Conservation (phyloP, 1,140 invertebrate genomes). For the Drosophila obscura region DNA sequence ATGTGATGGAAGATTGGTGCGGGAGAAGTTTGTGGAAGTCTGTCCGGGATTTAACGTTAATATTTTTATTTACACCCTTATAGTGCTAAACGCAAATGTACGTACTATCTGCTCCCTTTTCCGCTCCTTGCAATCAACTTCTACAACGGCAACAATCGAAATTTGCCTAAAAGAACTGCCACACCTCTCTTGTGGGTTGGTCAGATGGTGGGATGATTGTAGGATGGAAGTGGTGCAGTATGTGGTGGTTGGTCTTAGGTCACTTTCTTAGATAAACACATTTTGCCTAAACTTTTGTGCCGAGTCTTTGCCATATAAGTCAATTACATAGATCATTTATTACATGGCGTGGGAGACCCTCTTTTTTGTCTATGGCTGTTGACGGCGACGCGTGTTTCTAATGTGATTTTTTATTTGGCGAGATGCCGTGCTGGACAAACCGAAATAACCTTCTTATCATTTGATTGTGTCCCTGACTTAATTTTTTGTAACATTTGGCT, state of each 20-base stretch:
- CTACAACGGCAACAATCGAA: slow-evolving; percentile 63
- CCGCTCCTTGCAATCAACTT: slow-evolving; percentile 53
- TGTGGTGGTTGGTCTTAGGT: slow-evolving; percentile 32
- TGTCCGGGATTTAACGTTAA: slow-evolving; percentile 54
- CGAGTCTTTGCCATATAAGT: slow-evolving; percentile 63
- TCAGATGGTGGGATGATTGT: background rate
- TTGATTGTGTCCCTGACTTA: slow-evolving; percentile 19
- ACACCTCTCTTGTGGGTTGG: slow-evolving; percentile 48
- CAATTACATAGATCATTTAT: slow-evolving; percentile 83
- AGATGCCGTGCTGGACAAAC: slow-evolving; percentile 4
- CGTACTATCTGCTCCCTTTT: slow-evolving; percentile 28
- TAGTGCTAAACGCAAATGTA: slow-evolving; percentile 36
- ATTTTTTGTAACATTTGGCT: slow-evolving; percentile 35
- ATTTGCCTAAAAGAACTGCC: slow-evolving; percentile 74
- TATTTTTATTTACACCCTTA: slow-evolving; percentile 81
- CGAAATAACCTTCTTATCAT: slow-evolving; percentile 11
- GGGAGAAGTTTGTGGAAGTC: slow-evolving; percentile 15
- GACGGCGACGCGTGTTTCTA: slow-evolving; percentile 74
- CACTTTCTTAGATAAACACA: slow-evolving; percentile 69
- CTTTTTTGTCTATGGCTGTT: slow-evolving; percentile 35
- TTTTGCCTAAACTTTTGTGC: slow-evolving; percentile 61
- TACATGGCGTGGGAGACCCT: slow-evolving; percentile 47
- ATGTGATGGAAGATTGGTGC: slow-evolving; percentile 15
- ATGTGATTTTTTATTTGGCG: slow-evolving; percentile 73
- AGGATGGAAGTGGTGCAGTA: slow-evolving; percentile 3